A percentile compares a stretch with the other conserved stretches of the same genome.
Evolutionary conservation across 2,113 vertebrate genomes (phyloP).

Genomic region (Atherinomorus stipes): DNA sequence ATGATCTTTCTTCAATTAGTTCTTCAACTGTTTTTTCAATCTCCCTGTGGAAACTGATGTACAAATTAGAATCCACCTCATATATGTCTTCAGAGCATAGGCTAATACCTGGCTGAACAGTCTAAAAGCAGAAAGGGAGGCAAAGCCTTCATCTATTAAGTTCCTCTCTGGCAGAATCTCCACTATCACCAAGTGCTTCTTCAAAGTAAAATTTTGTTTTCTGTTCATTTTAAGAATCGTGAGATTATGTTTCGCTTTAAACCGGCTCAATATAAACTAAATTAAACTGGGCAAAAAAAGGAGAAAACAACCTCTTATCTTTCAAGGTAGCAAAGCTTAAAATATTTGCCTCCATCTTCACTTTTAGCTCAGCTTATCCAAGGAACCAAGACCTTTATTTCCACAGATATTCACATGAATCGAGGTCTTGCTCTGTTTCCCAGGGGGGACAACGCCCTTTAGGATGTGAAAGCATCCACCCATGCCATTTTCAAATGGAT

Average conservation of each 20-base stretch:
- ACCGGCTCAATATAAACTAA: not conserved
- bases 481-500: slow-evolving; percentile 48
- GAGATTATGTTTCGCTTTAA: not conserved
- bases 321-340: not conserved
- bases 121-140: not conserved
- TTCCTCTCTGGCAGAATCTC: too few species aligned
- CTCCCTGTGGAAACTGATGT: not conserved
- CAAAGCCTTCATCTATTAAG: too few species aligned
- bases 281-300: not conserved
- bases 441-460: slow-evolving; percentile 26
- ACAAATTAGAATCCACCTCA: not conserved
- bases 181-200: too few species aligned
- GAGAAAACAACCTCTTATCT: not conserved
- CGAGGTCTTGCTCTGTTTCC: slow-evolving; percentile 28
- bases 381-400: slow-evolving; percentile 20
- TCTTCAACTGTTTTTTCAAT: not conserved
- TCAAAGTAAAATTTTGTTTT: too few species aligned
- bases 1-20: not conserved
- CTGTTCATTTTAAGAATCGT: too few species aligned
- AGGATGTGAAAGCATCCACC: slow-evolving; percentile 26
- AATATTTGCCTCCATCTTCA: not conserved
- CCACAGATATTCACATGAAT: slow-evolving; percentile 20
- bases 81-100: too few species aligned
- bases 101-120: too few species aligned
- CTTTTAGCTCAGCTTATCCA: slow-evolving; percentile 4